Base-by-base conservation (phyloP, 2,113 vertebrate species). In the Tetrao urogallus region DNA sequence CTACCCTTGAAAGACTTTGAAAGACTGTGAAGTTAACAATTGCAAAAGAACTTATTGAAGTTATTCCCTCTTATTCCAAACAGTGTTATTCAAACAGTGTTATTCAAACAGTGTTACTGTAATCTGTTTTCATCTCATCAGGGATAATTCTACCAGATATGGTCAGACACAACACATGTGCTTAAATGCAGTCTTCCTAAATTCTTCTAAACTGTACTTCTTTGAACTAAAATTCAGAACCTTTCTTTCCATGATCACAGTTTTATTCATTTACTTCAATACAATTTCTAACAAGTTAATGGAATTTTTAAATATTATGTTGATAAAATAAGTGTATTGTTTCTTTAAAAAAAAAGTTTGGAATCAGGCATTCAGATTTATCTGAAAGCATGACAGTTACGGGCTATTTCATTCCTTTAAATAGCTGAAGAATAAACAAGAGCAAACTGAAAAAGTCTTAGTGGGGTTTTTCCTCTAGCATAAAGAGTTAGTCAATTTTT, bases 121-220 rank as follows among this genome's bases (percentile, higher is more conserved):
- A 36, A 27, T 86, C 77, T 40, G 40, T 77, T 70, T 89, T 50
- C 60, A 42, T 15, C 27, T 54, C 69, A 54, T 42, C 13, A 7
- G 15, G 18, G 34, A 60, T 32, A 13, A 52, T 64, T 80, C 16
- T 19, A 25, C 4, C 8, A 73, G 30, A 75, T 42, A 65, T 42
- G 7, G 13, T 3, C 3, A 47, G 21, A 43, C 21, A 56, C 8
- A 4, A 40, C 22, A 36, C 6, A 42, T 0, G 4, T 63, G 6
- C 5, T 64, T 74, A 8, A 50, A 5, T 69, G 64, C 9, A 67
- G 7, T 58, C 10, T 42, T 27, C 12, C 48, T 32, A 22, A 83
- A 65, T 52, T 88, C 19, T 76, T 32, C 14, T 38, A 30, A 21
- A 64, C 72, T 64, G 2, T 14, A 54, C 10, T 48, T 88, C 22